Conservation (phyloP, 2,797 vertebrate species). For the Smutsia temminckii region DNA sequence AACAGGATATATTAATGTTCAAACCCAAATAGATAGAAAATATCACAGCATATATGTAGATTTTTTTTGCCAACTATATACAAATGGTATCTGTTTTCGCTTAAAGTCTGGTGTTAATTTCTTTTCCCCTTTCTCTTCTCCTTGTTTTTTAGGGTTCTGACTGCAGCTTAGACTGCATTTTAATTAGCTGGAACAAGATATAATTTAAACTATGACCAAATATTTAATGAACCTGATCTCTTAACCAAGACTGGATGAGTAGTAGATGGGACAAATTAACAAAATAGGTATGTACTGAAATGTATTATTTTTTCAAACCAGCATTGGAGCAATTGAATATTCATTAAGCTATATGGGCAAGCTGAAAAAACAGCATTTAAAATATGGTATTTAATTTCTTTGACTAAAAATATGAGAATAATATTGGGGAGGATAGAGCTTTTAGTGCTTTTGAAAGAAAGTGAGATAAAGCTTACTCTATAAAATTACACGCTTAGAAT, state of each 20-base stretch:
- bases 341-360: not conserved
- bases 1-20: not conserved
- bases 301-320: not conserved
- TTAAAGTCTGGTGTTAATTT: not conserved
- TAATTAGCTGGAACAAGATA: not conserved
- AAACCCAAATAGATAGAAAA: not conserved
- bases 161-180: not conserved
- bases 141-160: conserved; percentile 34
- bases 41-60: not conserved
- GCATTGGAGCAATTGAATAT: not conserved
- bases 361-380: not conserved
- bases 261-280: not conserved
- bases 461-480: not conserved
- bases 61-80: not conserved
- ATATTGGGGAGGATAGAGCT: not conserved
- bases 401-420: not conserved
- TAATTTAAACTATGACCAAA: not conserved
- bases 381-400: not conserved
- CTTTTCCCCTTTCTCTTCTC: not conserved
- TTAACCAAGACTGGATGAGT: not conserved
- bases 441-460: not conserved
- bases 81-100: not conserved
- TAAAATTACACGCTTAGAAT: not conserved
- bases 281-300: not conserved
- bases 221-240: not conserved